Evolutionary conservation across 2,888 invertebrate species (phyloP).

Genomic region (Eilema caniola): DNA sequence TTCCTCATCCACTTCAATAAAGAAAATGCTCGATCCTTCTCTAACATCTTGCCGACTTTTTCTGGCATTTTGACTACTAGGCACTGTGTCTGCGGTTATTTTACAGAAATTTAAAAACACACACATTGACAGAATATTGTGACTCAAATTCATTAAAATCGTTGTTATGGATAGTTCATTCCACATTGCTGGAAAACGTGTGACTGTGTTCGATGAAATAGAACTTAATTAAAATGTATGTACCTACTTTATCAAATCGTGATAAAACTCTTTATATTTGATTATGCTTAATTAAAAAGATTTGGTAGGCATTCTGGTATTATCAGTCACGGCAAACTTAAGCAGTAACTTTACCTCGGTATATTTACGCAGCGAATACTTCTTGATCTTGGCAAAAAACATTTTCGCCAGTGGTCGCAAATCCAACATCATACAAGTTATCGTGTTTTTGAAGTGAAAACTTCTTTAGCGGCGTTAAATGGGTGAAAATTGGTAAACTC

Average conservation of each 20-base stretch:
- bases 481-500: too few species aligned
- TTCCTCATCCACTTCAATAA: conserved; percentile 26
- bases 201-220: background rate
- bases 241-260: background rate
- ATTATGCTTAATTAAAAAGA: background rate
- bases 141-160: conserved; percentile 21
- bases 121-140: conserved; percentile 19
- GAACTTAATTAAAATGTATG: conserved; percentile 9
- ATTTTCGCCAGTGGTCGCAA: too few species aligned
- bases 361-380: too few species aligned
- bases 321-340: too few species aligned
- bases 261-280: conserved; percentile 9
- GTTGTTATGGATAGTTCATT: conserved; percentile 9
- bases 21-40: conserved; percentile 23
- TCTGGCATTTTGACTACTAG: conserved; percentile 50
- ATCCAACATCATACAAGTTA: too few species aligned
- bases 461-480: too few species aligned
- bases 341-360: too few species aligned
- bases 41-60: conserved; percentile 37
- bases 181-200: conserved; percentile 18
- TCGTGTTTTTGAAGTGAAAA: too few species aligned
- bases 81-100: conserved; percentile 51
- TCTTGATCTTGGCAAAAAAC: too few species aligned
- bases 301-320: too few species aligned
- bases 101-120: conserved; percentile 25